A percentile compares a stretch with the other conserved stretches of the same genome.
phyloP scores from a whole-genome alignment of 37 sponge, comb jelly and placozoan species.

The Haliclona indistincta region DNA sequence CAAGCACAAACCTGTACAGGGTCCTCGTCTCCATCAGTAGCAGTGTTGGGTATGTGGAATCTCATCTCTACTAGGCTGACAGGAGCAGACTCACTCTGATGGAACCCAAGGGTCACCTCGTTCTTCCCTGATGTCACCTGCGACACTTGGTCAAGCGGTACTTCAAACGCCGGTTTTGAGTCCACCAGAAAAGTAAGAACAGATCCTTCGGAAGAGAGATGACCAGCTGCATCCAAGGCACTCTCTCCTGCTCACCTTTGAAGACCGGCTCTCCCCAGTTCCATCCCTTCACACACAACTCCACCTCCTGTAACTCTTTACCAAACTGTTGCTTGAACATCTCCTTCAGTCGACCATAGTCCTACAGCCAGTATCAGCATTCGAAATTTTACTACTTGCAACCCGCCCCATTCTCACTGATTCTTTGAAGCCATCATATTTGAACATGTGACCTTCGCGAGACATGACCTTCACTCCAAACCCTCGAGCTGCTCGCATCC shows the following conservation, averaged over 20 bases:
- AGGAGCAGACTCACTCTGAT: conserved; percentile 85
- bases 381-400: neutral
- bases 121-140: conserved; percentile 93
- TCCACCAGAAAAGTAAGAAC: conserved; percentile 86
- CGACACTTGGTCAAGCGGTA: conserved; percentile 91
- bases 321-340: conserved; percentile 70
- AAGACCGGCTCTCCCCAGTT: conserved; percentile 95
- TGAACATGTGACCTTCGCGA: conserved; percentile 49
- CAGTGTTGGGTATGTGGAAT: conserved; percentile 83
- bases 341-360: conserved; percentile 67
- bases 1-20: neutral
- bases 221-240: neutral
- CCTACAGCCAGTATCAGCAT: conserved; percentile 48
- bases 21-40: conserved; percentile 31
- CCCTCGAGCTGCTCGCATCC: conserved; percentile 85
- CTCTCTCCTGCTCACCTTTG: conserved; percentile 69
- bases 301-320: conserved; percentile 71
- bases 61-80: conserved; percentile 96
- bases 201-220: conserved; percentile 53
- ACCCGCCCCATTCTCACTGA: conserved; percentile 54
- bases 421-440: conserved; percentile 94
- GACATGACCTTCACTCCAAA: conserved; percentile 73
- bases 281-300: conserved; percentile 94
- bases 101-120: conserved; percentile 96
- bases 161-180: conserved; percentile 88